Evolutionary conservation across 2,888 invertebrate species (phyloP), one percentile per base, ranked within the genome.

Genomic region (Eupithecia centaureata): DNA sequence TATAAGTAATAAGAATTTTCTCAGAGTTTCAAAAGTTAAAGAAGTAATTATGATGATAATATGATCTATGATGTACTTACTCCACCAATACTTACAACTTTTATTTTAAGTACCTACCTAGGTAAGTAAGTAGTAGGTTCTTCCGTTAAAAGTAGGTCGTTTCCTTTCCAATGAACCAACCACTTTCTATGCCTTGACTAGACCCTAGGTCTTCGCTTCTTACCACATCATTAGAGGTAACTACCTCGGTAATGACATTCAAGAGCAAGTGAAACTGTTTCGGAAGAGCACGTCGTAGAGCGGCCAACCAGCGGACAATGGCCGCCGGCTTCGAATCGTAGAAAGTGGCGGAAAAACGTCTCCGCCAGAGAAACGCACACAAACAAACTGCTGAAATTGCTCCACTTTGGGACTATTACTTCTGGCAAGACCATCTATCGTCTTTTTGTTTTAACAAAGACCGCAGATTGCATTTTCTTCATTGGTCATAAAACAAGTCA

Each of bases 291-390:
- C 32, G 38, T 13, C 51, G 13, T 38, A 57, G 18, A 25, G 18
- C 30, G 30, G 51, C 57, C 61, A 51, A 64, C 38, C 63, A 15
- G 15, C 52, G 52, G 52, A 47, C 47, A 22, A 47, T 22, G 12
- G 47, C 47, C 15, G 52, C 52, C 27, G 27, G 15, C 52, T 62
- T 65, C 61, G 28, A 68, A 66, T 58, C 54, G 64, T 66, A 71
- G 68, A 68, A 71, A 71, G 68, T 71, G 59, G 69, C 67, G 64
- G 68, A 56, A 65, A 66, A 71, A 67, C 51, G 47, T 10, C 47
- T 3, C 4, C 22, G 8, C 18, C 18, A 56, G 35, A 27, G 59
- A 60, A 28, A 54, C 54, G 32, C 61, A 61, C 38, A 52, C 35
- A 13, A 38, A 52, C 35, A 13, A 38, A 30, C 32, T 62, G 18